Evolutionary conservation across 2,113 vertebrate genomes (phyloP).

Genomic region (Heterocephalus glaber): DNA sequence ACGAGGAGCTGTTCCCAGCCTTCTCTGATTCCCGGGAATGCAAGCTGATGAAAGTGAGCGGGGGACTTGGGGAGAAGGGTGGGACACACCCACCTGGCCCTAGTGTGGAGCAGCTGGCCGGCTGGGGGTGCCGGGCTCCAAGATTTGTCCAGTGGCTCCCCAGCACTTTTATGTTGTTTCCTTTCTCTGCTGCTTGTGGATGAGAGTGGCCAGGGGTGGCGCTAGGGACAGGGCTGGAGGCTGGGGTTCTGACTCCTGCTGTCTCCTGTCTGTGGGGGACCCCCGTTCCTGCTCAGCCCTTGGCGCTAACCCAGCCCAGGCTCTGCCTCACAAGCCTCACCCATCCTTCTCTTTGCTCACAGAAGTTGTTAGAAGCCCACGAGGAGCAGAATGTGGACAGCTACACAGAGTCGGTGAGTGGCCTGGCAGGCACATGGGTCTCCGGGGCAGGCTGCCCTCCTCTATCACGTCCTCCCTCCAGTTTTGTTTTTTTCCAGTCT

Average conservation of each 20-base stretch:
- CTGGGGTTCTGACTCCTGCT: no score
- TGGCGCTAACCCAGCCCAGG: background rate
- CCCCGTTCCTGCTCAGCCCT: rapidly evolving
- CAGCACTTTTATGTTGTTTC: background rate
- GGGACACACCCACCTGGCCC: background rate
- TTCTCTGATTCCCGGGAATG: slow-evolving; percentile 94
- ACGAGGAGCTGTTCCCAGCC: slow-evolving; percentile 95
- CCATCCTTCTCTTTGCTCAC: background rate
- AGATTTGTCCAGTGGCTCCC: background rate
- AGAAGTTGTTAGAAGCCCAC: slow-evolving; percentile 94
- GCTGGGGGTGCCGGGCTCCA: background rate
- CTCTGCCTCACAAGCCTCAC: background rate
- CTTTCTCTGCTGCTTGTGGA: background rate
- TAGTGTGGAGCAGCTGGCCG: no score
- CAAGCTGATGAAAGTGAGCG: slow-evolving; percentile 92
- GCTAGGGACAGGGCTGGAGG: rapidly evolving
- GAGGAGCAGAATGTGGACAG: slow-evolving; percentile 95
- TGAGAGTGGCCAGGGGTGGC: background rate
- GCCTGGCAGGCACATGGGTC: rapidly evolving
- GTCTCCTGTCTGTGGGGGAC: background rate
- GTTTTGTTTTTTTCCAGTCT: background rate
- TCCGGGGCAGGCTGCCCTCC: no score
- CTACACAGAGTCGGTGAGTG: slow-evolving; percentile 92
- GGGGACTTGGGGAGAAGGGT: background rate
- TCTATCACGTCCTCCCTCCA: rapidly evolving